Evolutionary conservation across 2,888 invertebrate species (phyloP).

Genomic region (Perizoma affinitatum): DNA sequence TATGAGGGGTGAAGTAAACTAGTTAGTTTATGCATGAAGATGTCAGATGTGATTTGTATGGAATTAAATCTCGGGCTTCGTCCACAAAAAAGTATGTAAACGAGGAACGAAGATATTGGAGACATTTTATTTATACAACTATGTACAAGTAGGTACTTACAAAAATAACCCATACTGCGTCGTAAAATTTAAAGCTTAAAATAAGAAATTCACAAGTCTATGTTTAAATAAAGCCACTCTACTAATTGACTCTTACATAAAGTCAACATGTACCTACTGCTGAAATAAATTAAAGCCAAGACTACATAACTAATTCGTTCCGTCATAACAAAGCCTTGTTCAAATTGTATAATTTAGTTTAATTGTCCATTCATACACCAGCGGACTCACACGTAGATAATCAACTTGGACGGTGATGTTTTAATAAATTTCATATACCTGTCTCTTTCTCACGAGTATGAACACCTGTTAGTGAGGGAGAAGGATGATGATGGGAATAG

Average conservation of each 20-base stretch:
- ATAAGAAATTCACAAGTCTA: too few relatives aligned
- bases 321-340: constrained; percentile 56
- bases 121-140: too few relatives aligned
- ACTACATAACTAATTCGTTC: constrained; percentile 44
- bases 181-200: too few relatives aligned
- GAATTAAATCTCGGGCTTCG: background rate
- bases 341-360: constrained; percentile 68
- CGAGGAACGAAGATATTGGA: too few relatives aligned
- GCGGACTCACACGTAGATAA: constrained; percentile 76
- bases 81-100: too few relatives aligned
- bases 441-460: constrained; percentile 45
- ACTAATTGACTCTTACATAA: constrained; percentile 17
- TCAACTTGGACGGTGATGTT: constrained; percentile 64
- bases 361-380: constrained; percentile 65
- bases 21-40: constrained; percentile 13
- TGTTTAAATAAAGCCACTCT: constrained; percentile 3
- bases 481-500: constrained; percentile 41
- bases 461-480: constrained; percentile 33
- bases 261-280: constrained; percentile 14
- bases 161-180: too few relatives aligned
- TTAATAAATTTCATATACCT: constrained; percentile 61
- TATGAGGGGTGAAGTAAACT: constrained; percentile 29
- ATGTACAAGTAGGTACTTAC: too few relatives aligned
- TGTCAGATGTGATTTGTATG: constrained; percentile 12
- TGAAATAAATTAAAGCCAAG: constrained; percentile 44